Base-by-base conservation (phyloP, 2,888 invertebrate genomes). In the Drosophila monieri region DNA sequence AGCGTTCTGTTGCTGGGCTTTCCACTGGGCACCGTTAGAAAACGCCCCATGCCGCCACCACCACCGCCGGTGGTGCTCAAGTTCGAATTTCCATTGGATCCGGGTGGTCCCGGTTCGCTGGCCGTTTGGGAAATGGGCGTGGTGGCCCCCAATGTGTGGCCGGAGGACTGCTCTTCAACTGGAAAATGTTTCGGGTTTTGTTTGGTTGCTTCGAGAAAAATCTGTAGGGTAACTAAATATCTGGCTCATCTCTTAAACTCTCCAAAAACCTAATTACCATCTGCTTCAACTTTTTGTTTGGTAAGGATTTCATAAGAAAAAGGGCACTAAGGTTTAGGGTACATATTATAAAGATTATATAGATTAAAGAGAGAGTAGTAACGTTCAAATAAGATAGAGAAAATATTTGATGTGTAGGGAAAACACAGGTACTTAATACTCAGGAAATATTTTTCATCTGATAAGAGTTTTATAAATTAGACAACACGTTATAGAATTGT, bases 101-200 rank as follows among this genome's bases (percentile, higher is more conserved):
- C 86, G 44, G 86, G 67, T 8, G 85, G 80, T 83, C 88, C 88
- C 43, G 88, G 85, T 51, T 85, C 86, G 69, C 83, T 83, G 77
- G 89, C 88, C 58, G 90, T 85, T 37, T 89, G 67, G 59, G 91
- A 89, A 73, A 89, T 74, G 65, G 90, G 84, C 68, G 90, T 83
- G 73, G 83, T 89, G 21, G 88, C 88, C 66, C 76, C 69, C 64
- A 90, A 83, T 69, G 78, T 70, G 62, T 74, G 75, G 59, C 78
- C 77, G 70, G 80, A 83, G 72, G 80, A 83, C 67, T 91, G 91
- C 71, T 91, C 91, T 88, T 91, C 91, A 89, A 91, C 91, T 91
- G 89, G 77, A 77, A 90, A 90, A 84, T 87, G 65, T 56, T 58
- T 44, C 37, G 53, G 14, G 21, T 44, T 32, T 23, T 41, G 9